Conservation (phyloP, 2,888 invertebrate species). For the Ophion slaviceki region DNA sequence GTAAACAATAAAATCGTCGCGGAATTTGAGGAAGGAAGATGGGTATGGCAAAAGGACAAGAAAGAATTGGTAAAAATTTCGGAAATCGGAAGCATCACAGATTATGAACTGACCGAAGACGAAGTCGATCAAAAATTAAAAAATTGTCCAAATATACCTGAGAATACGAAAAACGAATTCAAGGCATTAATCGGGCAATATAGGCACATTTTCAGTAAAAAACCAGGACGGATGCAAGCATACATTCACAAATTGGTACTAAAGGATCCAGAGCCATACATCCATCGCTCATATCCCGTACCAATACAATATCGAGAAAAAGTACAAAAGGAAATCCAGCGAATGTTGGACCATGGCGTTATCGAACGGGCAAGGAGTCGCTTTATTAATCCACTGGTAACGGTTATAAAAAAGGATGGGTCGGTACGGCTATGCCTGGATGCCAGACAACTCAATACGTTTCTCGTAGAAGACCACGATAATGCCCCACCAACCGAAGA, state of each 20-base stretch:
- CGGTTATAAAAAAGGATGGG: conserved; percentile 14
- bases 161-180: background rate
- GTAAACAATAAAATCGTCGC: background rate
- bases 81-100: background rate
- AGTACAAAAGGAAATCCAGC: background rate
- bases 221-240: too few species aligned
- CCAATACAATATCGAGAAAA: background rate
- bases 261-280: too few species aligned
- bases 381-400: background rate
- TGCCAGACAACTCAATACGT: conserved; percentile 9
- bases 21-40: too few species aligned
- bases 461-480: background rate
- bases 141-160: background rate
- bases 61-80: too few species aligned
- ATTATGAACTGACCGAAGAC: background rate
- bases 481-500: background rate
- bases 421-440: conserved; percentile 4
- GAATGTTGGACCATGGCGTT: background rate
- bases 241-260: too few species aligned
- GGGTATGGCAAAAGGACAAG: too few species aligned
- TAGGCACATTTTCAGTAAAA: background rate
- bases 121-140: background rate
- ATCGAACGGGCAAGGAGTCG: background rate
- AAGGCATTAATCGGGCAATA: background rate
- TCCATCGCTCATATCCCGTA: too few species aligned